Conservation (phyloP, 2,113 vertebrate genomes). For the Spea bombifrons region DNA sequence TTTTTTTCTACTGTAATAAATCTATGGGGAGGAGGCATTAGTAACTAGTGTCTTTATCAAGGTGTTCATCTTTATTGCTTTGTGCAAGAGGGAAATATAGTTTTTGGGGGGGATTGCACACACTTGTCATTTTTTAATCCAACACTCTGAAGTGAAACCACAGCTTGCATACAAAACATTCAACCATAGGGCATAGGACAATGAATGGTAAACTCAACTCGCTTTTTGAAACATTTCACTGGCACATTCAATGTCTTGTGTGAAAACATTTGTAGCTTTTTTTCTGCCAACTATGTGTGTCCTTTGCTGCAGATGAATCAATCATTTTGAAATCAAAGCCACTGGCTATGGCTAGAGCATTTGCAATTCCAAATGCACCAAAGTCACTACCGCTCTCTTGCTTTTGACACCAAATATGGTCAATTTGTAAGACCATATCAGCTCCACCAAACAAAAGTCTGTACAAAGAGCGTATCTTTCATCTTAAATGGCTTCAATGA, state of each 20-base stretch:
- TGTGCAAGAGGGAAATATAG: too few species aligned
- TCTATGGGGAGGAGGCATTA: too few species aligned
- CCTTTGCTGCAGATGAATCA: neutral
- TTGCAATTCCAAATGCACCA: neutral
- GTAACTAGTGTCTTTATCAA: too few species aligned
- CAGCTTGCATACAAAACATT: too few species aligned
- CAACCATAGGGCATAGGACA: neutral
- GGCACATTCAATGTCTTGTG: neutral
- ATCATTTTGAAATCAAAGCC: neutral
- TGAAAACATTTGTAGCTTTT: neutral
- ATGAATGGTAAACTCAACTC: neutral
- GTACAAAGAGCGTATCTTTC: too few species aligned
- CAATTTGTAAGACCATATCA: neutral
- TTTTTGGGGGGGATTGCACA: too few species aligned
- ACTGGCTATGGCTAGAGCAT: neutral
- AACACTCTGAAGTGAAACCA: neutral
- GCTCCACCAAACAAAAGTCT: too few species aligned
- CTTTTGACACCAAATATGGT: slow-evolving; percentile 1
- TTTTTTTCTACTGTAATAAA: too few species aligned
- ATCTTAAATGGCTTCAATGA: neutral
- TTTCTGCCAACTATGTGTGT: neutral
- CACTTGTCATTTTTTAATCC: slow-evolving; percentile 4
- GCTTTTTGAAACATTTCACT: neutral
- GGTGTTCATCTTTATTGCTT: too few species aligned
- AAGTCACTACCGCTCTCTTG: neutral